Base-by-base conservation (phyloP, 2,797 vertebrate genomes). In the Champsocephalus gunnari region DNA sequence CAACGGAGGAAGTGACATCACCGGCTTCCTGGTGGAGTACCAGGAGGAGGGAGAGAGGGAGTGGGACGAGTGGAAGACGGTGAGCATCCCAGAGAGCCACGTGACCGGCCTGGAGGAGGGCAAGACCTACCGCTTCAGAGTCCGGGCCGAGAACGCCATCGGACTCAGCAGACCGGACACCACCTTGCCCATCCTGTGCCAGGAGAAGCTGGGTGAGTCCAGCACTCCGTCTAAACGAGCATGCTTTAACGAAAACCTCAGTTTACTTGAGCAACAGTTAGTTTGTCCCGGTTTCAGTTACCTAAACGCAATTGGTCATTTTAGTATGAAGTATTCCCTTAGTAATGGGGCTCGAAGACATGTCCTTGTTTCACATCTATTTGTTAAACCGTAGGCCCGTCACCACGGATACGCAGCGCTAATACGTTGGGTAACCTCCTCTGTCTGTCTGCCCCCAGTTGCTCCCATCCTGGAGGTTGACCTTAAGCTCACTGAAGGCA, bases 11-110 rank as follows among this genome's bases (percentile, higher is more conserved):
- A 97, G 98, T 93, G 95, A 96, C 50, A 99, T 99, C 88, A 99
- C 97, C 71, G 98, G 98, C 4, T 99, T 99, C 92, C 94, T 99
- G 84, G 97, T 99, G 47, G 98, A 99, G 89, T 99, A 97, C 88
- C 97, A 99, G 87, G 97, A 97, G 90, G 98, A 99, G 77, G 98
- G 97, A 59, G 94, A 92, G 60, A 93, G 90, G 80, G 98, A 99
- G 28, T 99, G 98, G 98, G 95, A 94, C 21, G 96, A 96, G 71
- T 99, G 98, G 94, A 98, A 99, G 92, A 98, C 96, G 0, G 98
- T 98, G 60, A 96, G 96, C 89, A 96, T 99, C 82, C 95, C 97
- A 28, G 97, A 98, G 80, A 98, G 96, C 89, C 95, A 97, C 81
- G 97, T 99, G 75, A 99, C 97, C 32, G 98, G 98, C 28, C 89